Evolutionary conservation across 2,888 invertebrate species (phyloP).

Genomic region (Cyclophora albipunctata): DNA sequence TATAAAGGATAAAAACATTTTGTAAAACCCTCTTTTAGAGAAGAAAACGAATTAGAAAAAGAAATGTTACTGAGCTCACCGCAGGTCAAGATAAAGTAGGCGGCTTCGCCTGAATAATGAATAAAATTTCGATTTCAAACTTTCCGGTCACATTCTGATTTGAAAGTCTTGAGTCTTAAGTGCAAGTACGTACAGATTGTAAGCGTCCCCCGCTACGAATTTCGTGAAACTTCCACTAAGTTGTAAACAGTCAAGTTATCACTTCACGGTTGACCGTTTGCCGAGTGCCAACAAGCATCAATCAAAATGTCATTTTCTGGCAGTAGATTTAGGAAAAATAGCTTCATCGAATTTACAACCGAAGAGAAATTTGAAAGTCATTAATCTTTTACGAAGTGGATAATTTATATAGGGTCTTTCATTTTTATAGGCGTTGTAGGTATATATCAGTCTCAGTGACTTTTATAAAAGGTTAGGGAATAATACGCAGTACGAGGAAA

Average conservation of each 20-base stretch:
- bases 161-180: neutral
- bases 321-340: constrained; percentile 62
- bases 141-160: neutral
- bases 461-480: constrained; percentile 6
- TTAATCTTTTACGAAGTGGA: constrained; percentile 51
- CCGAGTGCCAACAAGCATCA: constrained; percentile 40
- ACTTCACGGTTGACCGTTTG: constrained; percentile 34
- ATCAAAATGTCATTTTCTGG: constrained; percentile 63
- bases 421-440: constrained; percentile 20
- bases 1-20: neutral
- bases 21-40: neutral
- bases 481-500: neutral
- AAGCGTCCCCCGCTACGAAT: no score
- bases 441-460: constrained; percentile 13
- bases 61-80: no score
- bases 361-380: constrained; percentile 53
- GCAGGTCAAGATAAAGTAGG: no score
- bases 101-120: neutral
- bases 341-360: constrained; percentile 61
- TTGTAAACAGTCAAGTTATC: constrained; percentile 16
- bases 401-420: constrained; percentile 46
- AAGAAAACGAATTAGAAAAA: no score
- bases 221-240: neutral
- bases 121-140: neutral
- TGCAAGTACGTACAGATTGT: no score